Percentiles rank a stretch among this genome's conserved stretches.
Evolutionary conservation across 2,888 invertebrate genomes (phyloP).

Genomic region (Cylloceria caligata): DNA sequence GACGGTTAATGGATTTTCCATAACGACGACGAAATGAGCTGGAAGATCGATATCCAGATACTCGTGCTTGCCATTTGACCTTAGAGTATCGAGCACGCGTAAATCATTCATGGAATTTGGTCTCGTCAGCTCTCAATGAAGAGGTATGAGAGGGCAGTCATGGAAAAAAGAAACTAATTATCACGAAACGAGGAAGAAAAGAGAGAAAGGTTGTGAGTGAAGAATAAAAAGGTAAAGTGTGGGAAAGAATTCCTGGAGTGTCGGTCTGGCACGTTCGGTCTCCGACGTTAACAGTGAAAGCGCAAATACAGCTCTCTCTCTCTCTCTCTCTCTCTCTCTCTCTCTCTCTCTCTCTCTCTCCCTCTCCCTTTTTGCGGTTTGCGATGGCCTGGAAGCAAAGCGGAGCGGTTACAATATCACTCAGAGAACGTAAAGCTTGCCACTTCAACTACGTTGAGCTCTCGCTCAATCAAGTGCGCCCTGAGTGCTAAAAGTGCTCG

Average conservation of each 20-base stretch:
- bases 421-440: slow-evolving; percentile 53
- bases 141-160: not conserved
- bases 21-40: slow-evolving; percentile 26
- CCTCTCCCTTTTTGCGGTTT: slow-evolving; percentile 42
- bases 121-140: slow-evolving; percentile 21
- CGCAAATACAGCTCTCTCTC: slow-evolving; percentile 10
- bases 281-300: slow-evolving; percentile 1
- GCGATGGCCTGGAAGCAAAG: slow-evolving; percentile 12
- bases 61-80: slow-evolving; percentile 41
- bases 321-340: too few species aligned
- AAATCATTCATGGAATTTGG: slow-evolving; percentile 41
- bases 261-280: slow-evolving; percentile 2
- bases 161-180: not conserved
- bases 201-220: not conserved
- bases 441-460: slow-evolving; percentile 35
- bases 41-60: slow-evolving; percentile 44
- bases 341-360: too few species aligned
- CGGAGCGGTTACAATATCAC: slow-evolving; percentile 44
- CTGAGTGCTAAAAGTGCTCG: slow-evolving; percentile 48
- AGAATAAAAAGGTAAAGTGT: not conserved
- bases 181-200: not conserved
- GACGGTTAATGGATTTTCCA: slow-evolving; percentile 51
- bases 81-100: slow-evolving; percentile 11
- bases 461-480: slow-evolving; percentile 38
- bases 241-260: not conserved